Evolutionary conservation across 2,797 vertebrate species (phyloP), one percentile per base, ranked within the genome.

Genomic region (Lutjanus campechanus): DNA sequence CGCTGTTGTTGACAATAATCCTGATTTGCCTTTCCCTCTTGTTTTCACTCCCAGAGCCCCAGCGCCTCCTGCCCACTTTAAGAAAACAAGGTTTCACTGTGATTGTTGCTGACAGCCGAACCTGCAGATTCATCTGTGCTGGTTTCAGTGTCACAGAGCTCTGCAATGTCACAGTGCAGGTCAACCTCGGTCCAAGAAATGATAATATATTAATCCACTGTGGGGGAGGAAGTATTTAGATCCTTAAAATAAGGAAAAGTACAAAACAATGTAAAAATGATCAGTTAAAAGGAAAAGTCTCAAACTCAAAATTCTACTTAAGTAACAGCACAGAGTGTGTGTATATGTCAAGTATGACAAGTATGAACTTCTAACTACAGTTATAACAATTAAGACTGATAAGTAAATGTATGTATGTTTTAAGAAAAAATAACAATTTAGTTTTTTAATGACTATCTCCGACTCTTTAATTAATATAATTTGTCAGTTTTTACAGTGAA

Each of bases 1-100:
- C 49, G 69, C 84, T 7, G 60, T 80, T 85, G 90, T 91, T 94
- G 91, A 95, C 94, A 94, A 91, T 92, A 93, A 93, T 93, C 89
- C 90, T 91, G 92, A 93, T 93, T 92, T 91, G 89, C 88, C 91
- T 91, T 88, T 88, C 89, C 81, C 85, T 87, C 89, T 86, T 89
- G 75, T 87, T 90, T 86, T 89, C 88, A 62, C 86, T 90, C 89
- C 85, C 87, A 67, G 69, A 81, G 84, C 85, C 86, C 85, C 88
- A 61, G 74, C 22, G 76, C 68, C 76, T 87, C 85, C 89, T 85
- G 78, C 69, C 76, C 87, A 82, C 84, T 88, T 90, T 77, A 84
- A 81, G 76, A 89, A 89, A 93, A 91, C 87, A 90, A 77, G 82
- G 77, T 90, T 93, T 92, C 80, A 85, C 85, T 80, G 83, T 85